A percentile compares a stretch with the other conserved stretches of the same genome.
Conservation (phyloP, 2,113 vertebrate species). For the Podarcis cretensis region DNA sequence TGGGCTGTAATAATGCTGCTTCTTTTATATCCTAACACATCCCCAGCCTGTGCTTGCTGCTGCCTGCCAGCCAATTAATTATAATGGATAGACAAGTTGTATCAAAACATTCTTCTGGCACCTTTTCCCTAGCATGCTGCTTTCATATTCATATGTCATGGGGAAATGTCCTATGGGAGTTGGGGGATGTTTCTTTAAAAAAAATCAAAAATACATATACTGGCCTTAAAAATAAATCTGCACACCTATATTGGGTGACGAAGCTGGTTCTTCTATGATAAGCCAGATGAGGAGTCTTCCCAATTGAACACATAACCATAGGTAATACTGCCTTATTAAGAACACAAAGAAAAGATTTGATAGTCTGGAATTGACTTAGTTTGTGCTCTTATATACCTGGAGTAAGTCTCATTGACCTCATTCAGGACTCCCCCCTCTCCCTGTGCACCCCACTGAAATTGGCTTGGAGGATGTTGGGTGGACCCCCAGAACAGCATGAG, state of each 20-base stretch:
- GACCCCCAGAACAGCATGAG: background rate
- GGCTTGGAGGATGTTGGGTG: too few species aligned
- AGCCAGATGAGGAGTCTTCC: too few species aligned
- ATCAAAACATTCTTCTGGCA: background rate
- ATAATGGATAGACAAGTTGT: background rate
- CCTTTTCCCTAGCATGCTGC: constrained; percentile 2
- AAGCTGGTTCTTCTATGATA: too few species aligned
- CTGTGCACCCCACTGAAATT: too few species aligned
- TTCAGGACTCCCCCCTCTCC: too few species aligned
- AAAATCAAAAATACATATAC: too few species aligned
- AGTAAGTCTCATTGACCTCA: too few species aligned
- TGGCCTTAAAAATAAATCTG: background rate
- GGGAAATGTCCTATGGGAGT: background rate
- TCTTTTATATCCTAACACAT: constrained; percentile 37
- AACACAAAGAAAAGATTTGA: background rate
- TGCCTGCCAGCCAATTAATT: constrained; percentile 20
- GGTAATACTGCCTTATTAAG: background rate
- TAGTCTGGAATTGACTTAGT: background rate
- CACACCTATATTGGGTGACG: too few species aligned
- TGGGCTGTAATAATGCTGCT: constrained; percentile 21
- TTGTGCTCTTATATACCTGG: too few species aligned
- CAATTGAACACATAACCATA: too few species aligned
- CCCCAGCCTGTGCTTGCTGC: constrained; percentile 17
- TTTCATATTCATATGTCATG: background rate
- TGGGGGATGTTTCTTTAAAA: too few species aligned